Evolutionary conservation across 1,140 invertebrate species (phyloP), one percentile per base, ranked within the genome.

Genomic region (Harlomillsia oculata): DNA sequence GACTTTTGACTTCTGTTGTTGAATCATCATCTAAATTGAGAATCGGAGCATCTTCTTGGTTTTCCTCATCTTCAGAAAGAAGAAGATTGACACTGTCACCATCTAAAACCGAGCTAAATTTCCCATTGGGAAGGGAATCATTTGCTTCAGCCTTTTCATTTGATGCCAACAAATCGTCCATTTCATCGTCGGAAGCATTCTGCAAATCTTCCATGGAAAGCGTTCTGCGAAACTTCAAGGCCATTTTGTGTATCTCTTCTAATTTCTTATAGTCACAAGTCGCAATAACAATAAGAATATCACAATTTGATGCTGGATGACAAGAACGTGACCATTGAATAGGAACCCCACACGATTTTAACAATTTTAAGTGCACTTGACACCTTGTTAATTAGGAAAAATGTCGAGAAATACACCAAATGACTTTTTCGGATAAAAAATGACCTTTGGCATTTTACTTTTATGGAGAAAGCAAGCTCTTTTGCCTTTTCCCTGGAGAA

Each of bases 201-300:
- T 43, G 36, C 21, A 62, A 40, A 28, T 62, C 60, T 48, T 55
- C 60, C 55, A 62, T 58, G 14, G 60, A 62, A 9, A 62, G 34
- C 13, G 55, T 62, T 41, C 60, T 52, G n/a, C 60, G 43, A 43
- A 57, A 56, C 43, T 56, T 53, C 16, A 49, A 34, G 14, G 60
- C 32, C 60, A 62, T 62, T 1, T 1, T 50, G 37, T 8, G 18
- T 28, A 23, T 1, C 11, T 9, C 29, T 28, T 40, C n/a, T 16
- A 28, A 28, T 16, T 18, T 8, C 23, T 5, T 9, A 6, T 8
- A 11, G 21, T 21, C 32, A 34, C 32, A 34, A 34, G n/a, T 8
- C n/a, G 32, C n/a, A n/a, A 34, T 34, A 34, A 34, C 8, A n/a
- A 34, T n/a, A 34, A 34, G 32, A 34, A 8, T 34, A n/a, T 34